Conservation (phyloP, 2,113 vertebrate species). For the Mobula birostris region DNA sequence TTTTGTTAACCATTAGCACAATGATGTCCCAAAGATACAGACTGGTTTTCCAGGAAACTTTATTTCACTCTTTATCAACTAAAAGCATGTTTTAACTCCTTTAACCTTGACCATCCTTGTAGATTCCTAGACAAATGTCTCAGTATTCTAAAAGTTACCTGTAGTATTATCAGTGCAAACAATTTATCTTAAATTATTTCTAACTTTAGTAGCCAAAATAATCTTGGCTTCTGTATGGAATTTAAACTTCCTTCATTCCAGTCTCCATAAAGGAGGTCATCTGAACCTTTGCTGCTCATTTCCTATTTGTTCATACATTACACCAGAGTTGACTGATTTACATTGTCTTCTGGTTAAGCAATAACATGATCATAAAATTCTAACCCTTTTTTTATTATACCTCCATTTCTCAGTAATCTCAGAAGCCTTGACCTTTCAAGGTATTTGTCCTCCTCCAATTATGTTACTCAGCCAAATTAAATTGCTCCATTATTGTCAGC, state of each 20-base stretch:
- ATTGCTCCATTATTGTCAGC: too few relatives aligned
- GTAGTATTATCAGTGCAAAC: not conserved
- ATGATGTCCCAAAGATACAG: not conserved
- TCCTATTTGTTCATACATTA: too few relatives aligned
- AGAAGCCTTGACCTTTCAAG: too few relatives aligned
- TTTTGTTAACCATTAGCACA: not conserved
- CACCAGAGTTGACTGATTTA: too few relatives aligned
- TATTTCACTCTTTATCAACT: not conserved
- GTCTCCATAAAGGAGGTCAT: too few relatives aligned
- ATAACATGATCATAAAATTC: too few relatives aligned
- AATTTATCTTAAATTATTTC: slow-evolving; percentile 14
- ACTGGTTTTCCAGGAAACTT: slow-evolving; percentile 25
- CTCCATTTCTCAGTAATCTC: too few relatives aligned
- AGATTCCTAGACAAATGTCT: not conserved
- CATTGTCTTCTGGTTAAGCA: too few relatives aligned
- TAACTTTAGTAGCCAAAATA: not conserved
- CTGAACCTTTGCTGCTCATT: too few relatives aligned
- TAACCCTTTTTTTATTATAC: too few relatives aligned
- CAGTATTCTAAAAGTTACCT: not conserved
- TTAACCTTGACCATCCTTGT: slow-evolving; percentile 21
- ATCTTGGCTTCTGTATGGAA: not conserved
- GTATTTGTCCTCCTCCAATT: too few relatives aligned
- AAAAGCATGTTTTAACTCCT: not conserved
- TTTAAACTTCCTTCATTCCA: not conserved
- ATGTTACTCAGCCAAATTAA: too few relatives aligned